Conservation (phyloP, 53 echinoderm and acorn worm genomes). For the Mesocentrotus franciscanus region DNA sequence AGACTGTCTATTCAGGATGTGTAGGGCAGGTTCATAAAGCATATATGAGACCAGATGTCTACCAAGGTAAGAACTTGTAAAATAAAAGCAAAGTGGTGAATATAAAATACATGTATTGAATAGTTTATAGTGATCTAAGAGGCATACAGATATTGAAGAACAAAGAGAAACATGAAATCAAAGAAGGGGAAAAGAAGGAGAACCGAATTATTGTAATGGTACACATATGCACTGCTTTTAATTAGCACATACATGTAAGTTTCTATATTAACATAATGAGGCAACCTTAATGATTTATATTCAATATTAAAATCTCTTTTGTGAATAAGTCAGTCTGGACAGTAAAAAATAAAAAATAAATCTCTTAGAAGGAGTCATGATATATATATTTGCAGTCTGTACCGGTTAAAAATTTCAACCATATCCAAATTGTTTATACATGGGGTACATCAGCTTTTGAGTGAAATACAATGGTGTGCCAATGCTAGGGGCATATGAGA, state of each 20-base stretch:
- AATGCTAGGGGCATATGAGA: too few species aligned
- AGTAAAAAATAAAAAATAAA: background rate
- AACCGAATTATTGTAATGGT: background rate
- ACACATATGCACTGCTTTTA: background rate
- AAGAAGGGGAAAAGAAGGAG: too few species aligned
- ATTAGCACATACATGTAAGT: background rate
- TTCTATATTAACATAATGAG: background rate
- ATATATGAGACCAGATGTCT: conserved; percentile 76
- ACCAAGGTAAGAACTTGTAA: conserved; percentile 27
- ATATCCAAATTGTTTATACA: too few species aligned
- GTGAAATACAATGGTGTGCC: too few species aligned
- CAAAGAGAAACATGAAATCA: background rate
- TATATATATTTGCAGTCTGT: too few species aligned
- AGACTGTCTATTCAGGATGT: conserved; percentile 87
- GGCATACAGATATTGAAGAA: too few species aligned
- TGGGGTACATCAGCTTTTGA: too few species aligned
- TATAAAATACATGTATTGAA: too few species aligned
- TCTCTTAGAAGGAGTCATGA: background rate
- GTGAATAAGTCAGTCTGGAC: background rate
- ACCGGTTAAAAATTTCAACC: too few species aligned
- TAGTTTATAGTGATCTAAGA: too few species aligned
- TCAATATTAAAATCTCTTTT: background rate
- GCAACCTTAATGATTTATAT: too few species aligned
- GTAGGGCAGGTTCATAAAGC: conserved; percentile 97
- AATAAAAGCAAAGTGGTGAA: too few species aligned